These are phyloP conservation scores for Notodonta dromedarius DNA, from an alignment of 2,888 invertebrate species.

Conservation along the genomic window DNA sequence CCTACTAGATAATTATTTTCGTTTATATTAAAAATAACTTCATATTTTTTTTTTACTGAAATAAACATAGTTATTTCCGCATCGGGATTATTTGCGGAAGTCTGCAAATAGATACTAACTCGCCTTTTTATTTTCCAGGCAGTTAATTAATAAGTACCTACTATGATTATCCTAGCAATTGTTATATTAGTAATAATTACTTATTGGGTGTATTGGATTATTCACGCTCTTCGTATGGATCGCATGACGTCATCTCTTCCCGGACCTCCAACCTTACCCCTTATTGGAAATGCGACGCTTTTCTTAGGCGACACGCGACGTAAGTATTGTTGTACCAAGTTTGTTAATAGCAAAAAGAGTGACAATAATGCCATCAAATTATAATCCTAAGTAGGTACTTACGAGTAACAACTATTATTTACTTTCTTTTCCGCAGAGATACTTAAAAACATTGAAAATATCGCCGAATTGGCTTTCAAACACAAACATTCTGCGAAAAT, in stretches of 20 bases:
- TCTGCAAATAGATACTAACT: too few relatives aligned
- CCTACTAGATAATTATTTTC: too few relatives aligned
- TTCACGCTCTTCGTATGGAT: conserved; percentile 48
- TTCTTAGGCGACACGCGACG: conserved; percentile 68
- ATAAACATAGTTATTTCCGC: too few relatives aligned
- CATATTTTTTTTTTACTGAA: too few relatives aligned
- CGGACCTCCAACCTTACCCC: conserved; percentile 52
- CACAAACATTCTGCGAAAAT: conserved; percentile 62
- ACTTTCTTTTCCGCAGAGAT: conserved; percentile 52
- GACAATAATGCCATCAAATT: too few relatives aligned
- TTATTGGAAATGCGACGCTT: conserved; percentile 65
- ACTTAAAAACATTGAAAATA: conserved; percentile 55
- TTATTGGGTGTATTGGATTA: conserved; percentile 55
- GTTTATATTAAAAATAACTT: too few relatives aligned
- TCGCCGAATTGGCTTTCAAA: conserved; percentile 53
- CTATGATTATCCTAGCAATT: conserved; percentile 56
- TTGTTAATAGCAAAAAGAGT: background rate
- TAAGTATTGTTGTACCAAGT: conserved; percentile 35
- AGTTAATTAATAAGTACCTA: conserved; percentile 4
- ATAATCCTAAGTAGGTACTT: too few relatives aligned
- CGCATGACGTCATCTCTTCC: conserved; percentile 57
- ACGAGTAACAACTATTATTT: too few relatives aligned
- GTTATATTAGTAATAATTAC: conserved; percentile 38
- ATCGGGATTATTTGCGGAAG: too few relatives aligned
- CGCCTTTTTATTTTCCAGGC: background rate